Evolutionary conservation across 2,797 vertebrate genomes (phyloP), one percentile per base, ranked within the genome.

Genomic region (Crocidura indochinensis): DNA sequence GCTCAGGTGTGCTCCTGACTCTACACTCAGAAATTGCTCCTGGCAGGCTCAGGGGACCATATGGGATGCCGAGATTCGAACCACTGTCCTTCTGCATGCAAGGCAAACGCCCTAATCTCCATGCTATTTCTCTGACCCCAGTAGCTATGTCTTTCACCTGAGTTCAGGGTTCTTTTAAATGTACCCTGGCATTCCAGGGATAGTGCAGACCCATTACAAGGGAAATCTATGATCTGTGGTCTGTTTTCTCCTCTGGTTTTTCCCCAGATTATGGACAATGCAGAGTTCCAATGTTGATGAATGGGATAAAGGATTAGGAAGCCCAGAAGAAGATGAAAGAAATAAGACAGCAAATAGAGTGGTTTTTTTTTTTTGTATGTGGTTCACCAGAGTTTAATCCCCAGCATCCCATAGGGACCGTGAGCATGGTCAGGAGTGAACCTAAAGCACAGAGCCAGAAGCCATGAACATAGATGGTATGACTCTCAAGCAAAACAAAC

Each of bases 261-360:
- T 38, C 44, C n/a, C n/a, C 31, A 79, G 51, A 12, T 83, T 74
- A 46, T 56, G 69, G 22, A 4, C 65, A 73, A 5, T 79, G 20
- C 73, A 77, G 62, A 78, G 46, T 64, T 87, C 9, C 84, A 62
- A 64, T 74, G 49, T 51, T 73, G 14, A 62, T 27, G 76, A 53
- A 9, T 22, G 60, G 24, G 60, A 64, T 19, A 20, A 9, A 64
- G 60, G 24, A 64, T 22, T 19, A 20, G 60, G 24, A 26, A 64
- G 17, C 51, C 51, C 51, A 53, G 60, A 20, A 64, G 9, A 64
- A 64, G 60, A 64, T 22, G 20, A 10, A 27, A 65, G 3, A 26
- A 20, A 27, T 27, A 65, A 26, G 26, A 26, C 26, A 27, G 8
- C 64, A 26, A 27, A 26, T 65, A 65, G 64, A 65, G 64, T 12